A percentile compares a stretch with the other conserved stretches of the same genome.
Evolutionary conservation across 2,888 invertebrate genomes (phyloP).

Genomic region (Sinelater perroti): DNA sequence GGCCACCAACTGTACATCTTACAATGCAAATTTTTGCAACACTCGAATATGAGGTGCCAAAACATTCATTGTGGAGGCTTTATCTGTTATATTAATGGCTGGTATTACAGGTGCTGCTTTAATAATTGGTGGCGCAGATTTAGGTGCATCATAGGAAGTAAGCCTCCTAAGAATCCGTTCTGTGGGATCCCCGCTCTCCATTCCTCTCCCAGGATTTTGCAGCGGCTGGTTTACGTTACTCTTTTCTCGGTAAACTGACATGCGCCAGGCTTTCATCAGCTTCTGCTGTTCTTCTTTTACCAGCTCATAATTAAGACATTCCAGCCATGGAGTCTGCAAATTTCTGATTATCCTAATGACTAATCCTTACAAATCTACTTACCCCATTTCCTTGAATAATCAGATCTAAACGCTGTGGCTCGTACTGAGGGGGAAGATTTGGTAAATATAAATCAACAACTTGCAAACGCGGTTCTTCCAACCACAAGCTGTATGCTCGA

Average conservation of each 20-base stretch:
- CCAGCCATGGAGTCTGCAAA: slow-evolving; percentile 70
- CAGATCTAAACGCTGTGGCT: slow-evolving; percentile 69
- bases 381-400: slow-evolving; percentile 70
- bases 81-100: slow-evolving; percentile 48
- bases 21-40: slow-evolving; percentile 62
- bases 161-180: slow-evolving; percentile 68
- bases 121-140: slow-evolving; percentile 65
- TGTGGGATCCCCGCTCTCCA: slow-evolving; percentile 61
- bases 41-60: slow-evolving; percentile 57
- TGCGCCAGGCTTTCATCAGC: slow-evolving; percentile 66
- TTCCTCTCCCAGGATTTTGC: slow-evolving; percentile 50
- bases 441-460: slow-evolving; percentile 72
- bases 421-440: slow-evolving; percentile 77
- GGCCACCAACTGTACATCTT: slow-evolving; percentile 40
- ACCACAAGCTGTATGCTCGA: slow-evolving; percentile 75
- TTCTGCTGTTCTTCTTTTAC: slow-evolving; percentile 65
- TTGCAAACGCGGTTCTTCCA: slow-evolving; percentile 80
- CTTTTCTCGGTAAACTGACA: slow-evolving; percentile 62
- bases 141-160: slow-evolving; percentile 71
- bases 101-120: slow-evolving; percentile 58
- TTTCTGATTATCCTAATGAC: neutral
- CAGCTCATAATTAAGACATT: slow-evolving; percentile 69
- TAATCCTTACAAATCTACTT: slow-evolving; percentile 39
- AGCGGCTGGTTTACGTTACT: slow-evolving; percentile 56
- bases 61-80: slow-evolving; percentile 52